These are phyloP conservation scores for Alitta virens DNA, from an alignment of 2,888 invertebrate genomes.

Conservation along the genomic window DNA sequence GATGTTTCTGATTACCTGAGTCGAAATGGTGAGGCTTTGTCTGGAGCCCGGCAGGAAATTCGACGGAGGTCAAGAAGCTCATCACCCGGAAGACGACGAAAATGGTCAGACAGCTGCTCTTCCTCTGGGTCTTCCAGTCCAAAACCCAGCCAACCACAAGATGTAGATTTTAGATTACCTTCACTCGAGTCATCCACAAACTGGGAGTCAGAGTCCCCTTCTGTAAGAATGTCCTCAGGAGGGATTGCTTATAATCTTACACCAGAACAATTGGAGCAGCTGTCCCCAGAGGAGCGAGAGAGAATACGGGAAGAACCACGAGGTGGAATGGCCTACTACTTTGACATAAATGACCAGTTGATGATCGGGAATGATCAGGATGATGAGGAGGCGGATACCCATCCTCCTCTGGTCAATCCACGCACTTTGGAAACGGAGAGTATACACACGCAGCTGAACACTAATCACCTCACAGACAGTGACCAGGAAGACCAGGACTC, in stretches of 20 bases:
- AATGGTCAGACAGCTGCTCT: background rate
- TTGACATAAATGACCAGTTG: background rate
- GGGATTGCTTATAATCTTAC: background rate
- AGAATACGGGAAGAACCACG: background rate
- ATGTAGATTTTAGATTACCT: background rate
- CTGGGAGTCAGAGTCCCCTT: too few species aligned
- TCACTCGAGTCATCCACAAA: background rate
- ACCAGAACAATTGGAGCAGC: background rate
- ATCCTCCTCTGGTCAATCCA: too few species aligned
- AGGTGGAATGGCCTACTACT: background rate
- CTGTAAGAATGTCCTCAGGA: background rate
- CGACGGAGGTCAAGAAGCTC: background rate
- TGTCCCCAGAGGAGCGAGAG: background rate
- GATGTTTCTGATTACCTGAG: background rate
- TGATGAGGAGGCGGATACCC: background rate
- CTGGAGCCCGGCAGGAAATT: constrained; percentile 1
- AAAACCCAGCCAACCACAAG: background rate
- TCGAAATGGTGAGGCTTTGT: constrained; percentile 1
- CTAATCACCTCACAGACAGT: too few species aligned
- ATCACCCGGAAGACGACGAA: background rate
- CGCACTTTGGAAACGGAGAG: too few species aligned
- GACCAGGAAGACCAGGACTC: too few species aligned
- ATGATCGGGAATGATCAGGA: background rate
- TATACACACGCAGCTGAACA: too few species aligned
- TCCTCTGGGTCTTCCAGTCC: background rate